A percentile compares a stretch with the other conserved stretches of the same genome.
These are phyloP conservation scores for Phyto melanocephala DNA, from an alignment of 2,888 invertebrate genomes.

Conservation along the genomic window DNA sequence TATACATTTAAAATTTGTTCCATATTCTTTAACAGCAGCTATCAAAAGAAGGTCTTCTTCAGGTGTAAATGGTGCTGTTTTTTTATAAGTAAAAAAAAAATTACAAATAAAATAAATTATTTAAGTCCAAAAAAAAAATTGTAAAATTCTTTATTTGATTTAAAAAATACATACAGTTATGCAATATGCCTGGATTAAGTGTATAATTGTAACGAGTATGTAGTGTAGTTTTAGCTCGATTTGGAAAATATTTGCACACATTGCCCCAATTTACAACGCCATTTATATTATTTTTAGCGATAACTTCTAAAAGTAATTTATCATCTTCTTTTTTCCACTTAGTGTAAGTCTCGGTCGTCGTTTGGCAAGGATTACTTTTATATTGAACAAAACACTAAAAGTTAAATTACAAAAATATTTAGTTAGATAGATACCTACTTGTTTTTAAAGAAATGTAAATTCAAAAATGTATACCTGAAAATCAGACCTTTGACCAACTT, in stretches of 20 bases:
- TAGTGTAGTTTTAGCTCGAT: constrained; percentile 83
- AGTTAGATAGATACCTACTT: background rate
- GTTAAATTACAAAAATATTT: no score
- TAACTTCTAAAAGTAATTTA: constrained; percentile 81
- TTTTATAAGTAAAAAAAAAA: no score
- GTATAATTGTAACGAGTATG: constrained; percentile 81
- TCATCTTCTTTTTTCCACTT: constrained; percentile 86
- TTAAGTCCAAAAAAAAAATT: no score
- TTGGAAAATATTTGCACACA: constrained; percentile 83
- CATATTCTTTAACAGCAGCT: constrained; percentile 83
- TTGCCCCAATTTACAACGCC: constrained; percentile 87
- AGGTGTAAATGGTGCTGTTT: constrained; percentile 80
- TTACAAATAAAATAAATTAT: background rate
- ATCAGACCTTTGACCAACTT: constrained; percentile 82
- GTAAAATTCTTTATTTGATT: no score
- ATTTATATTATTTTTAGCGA: constrained; percentile 83
- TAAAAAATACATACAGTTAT: constrained; percentile 65
- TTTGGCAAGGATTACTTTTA: constrained; percentile 78
- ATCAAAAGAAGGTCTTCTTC: constrained; percentile 84
- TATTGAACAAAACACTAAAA: constrained; percentile 83
- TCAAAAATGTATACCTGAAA: constrained; percentile 80
- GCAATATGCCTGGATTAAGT: constrained; percentile 73
- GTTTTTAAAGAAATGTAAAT: background rate
- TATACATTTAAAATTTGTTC: constrained; percentile 81
- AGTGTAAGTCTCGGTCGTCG: constrained; percentile 43